Conservation (phyloP, 2,797 vertebrate genomes). For the Coracias cyanogaster region DNA sequence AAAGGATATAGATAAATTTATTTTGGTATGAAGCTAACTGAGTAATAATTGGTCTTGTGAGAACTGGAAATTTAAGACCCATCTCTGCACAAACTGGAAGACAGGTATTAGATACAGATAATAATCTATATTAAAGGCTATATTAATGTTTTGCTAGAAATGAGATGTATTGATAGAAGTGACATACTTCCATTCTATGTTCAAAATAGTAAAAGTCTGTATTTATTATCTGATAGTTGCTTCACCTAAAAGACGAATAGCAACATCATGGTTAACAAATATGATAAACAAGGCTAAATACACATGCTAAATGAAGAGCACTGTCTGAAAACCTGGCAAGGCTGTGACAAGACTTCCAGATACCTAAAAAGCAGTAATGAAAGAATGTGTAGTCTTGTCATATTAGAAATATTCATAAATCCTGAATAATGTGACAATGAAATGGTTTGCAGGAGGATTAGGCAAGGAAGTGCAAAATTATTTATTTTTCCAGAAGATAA, state of each 20-base stretch:
- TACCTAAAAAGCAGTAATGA: background rate
- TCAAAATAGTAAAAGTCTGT: background rate
- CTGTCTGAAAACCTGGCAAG: background rate
- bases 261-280: background rate
- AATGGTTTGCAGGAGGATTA: conserved; percentile 24
- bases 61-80: background rate
- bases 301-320: background rate
- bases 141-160: background rate
- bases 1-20: background rate
- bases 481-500: conserved; percentile 23
- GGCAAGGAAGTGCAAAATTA: background rate
- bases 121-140: background rate
- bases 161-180: background rate
- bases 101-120: background rate
- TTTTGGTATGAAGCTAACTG: background rate
- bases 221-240: background rate
- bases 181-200: background rate
- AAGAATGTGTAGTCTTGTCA: background rate
- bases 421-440: conserved; percentile 3
- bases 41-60: background rate
- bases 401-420: conserved; percentile 21
- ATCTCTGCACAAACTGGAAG: background rate
- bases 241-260: background rate
- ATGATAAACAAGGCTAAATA: background rate
- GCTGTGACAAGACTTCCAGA: background rate